phyloP scores from a whole-genome alignment of 2,888 invertebrate species.

The Cheilosia vernalis region DNA sequence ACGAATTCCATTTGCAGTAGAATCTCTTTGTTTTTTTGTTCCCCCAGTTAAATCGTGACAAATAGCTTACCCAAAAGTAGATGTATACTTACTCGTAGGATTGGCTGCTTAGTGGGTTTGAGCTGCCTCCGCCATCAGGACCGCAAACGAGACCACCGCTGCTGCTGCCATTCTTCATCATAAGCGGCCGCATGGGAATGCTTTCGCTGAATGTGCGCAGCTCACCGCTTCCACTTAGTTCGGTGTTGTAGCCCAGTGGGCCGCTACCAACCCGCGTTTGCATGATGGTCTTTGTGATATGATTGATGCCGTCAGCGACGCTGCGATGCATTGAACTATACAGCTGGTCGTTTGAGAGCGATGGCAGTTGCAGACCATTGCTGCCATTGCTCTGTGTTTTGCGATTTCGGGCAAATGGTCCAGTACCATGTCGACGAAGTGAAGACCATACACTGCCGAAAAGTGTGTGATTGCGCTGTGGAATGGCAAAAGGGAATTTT shows the following conservation, averaged over 20 bases:
- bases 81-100: conserved; percentile 81
- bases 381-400: conserved; percentile 77
- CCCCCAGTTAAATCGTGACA: background rate
- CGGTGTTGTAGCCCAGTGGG: conserved; percentile 75
- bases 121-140: conserved; percentile 71
- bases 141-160: conserved; percentile 74
- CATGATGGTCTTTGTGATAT: conserved; percentile 82
- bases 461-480: conserved; percentile 96
- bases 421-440: conserved; percentile 89
- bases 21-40: background rate
- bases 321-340: conserved; percentile 81
- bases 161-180: conserved; percentile 79
- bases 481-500: no score
- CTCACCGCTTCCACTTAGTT: conserved; percentile 77
- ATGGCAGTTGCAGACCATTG: conserved; percentile 70
- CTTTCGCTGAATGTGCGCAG: conserved; percentile 85
- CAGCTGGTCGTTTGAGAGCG: conserved; percentile 77
- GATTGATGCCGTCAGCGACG: conserved; percentile 82
- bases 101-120: conserved; percentile 68
- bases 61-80: background rate
- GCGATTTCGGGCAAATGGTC: conserved; percentile 79
- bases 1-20: background rate
- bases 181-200: conserved; percentile 87
- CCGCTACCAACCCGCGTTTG: conserved; percentile 78
- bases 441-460: conserved; percentile 98